phyloP scores from a whole-genome alignment of 2,113 vertebrate genomes.

The Ptyas mucosa region DNA sequence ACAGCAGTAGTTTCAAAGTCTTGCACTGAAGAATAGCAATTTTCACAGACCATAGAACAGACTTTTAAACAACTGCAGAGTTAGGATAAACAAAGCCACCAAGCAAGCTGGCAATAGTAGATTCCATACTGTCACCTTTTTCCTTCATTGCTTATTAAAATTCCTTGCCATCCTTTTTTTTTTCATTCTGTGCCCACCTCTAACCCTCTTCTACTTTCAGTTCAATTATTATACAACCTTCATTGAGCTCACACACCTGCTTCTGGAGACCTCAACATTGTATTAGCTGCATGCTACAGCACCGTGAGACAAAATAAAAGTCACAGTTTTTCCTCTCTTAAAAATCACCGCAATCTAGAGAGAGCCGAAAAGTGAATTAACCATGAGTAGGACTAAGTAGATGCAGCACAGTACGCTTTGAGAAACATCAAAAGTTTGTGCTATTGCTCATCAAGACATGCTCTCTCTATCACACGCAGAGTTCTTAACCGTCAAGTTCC shows the following conservation, averaged over 20 bases:
- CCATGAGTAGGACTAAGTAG: neutral
- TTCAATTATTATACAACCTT: conserved; percentile 67
- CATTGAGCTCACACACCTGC: conserved; percentile 50
- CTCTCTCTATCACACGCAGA: neutral
- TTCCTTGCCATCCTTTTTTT: conserved; percentile 32
- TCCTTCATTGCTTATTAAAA: conserved; percentile 47
- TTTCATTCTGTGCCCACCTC: conserved; percentile 2
- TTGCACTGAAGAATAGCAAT: neutral
- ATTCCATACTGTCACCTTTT: conserved; percentile 44
- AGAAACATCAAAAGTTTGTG: neutral
- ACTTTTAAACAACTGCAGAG: neutral
- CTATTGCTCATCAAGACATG: too few relatives aligned
- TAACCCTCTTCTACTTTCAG: conserved; percentile 43
- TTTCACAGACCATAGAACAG: neutral
- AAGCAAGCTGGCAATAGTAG: conserved; percentile 36
- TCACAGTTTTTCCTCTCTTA: conserved; percentile 28
- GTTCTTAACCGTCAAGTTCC: neutral
- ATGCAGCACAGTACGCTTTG: neutral
- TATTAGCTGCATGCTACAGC: conserved; percentile 46
- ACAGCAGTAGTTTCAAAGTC: neutral
- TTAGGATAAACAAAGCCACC: conserved; percentile 38
- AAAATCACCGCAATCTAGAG: conserved; percentile 46
- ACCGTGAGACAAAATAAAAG: conserved; percentile 55
- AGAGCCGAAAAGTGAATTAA: conserved; percentile 17
- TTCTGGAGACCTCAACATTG: conserved; percentile 41